Percentiles rank a stretch among this genome's conserved stretches.
Evolutionary conservation across 92 coral and sea anemone species (phyloP).

Genomic region (Phenganax stokvisi): DNA sequence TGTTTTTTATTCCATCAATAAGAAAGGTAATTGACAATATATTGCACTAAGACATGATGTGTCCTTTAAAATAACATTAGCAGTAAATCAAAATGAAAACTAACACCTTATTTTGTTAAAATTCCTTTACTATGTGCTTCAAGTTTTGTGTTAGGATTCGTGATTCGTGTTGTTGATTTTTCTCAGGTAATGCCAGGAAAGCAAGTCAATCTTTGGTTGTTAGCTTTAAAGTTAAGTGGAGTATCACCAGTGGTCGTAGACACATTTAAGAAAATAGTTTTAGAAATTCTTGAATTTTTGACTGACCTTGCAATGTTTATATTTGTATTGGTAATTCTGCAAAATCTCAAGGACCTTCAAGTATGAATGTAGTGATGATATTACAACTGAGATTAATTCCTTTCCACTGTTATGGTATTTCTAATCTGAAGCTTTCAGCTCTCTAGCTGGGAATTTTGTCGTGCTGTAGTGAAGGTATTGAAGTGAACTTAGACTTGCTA

Average conservation of each 20-base stretch:
- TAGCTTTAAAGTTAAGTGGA: slow-evolving; percentile 32
- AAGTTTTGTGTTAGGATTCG: background rate
- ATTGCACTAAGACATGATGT: background rate
- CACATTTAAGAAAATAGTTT: background rate
- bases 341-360: slow-evolving; percentile 20
- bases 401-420: background rate
- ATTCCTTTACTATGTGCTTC: background rate
- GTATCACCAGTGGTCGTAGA: slow-evolving; percentile 15
- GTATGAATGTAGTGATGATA: background rate
- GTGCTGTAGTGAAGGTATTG: no score
- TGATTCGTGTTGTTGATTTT: background rate
- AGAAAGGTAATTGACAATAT: slow-evolving; percentile 24
- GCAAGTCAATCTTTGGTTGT: slow-evolving; percentile 28
- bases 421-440: no score
- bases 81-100: no score
- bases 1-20: slow-evolving; percentile 8
- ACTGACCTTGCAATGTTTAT: slow-evolving; percentile 34
- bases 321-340: slow-evolving; percentile 29
- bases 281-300: slow-evolving; percentile 20
- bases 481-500: no score
- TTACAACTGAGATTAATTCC: background rate
- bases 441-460: no score
- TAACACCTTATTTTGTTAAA: background rate
- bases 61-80: background rate
- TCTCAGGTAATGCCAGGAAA: slow-evolving; percentile 14